Evolutionary conservation across 2,797 vertebrate genomes (phyloP).

Genomic region (Emys orbicularis): DNA sequence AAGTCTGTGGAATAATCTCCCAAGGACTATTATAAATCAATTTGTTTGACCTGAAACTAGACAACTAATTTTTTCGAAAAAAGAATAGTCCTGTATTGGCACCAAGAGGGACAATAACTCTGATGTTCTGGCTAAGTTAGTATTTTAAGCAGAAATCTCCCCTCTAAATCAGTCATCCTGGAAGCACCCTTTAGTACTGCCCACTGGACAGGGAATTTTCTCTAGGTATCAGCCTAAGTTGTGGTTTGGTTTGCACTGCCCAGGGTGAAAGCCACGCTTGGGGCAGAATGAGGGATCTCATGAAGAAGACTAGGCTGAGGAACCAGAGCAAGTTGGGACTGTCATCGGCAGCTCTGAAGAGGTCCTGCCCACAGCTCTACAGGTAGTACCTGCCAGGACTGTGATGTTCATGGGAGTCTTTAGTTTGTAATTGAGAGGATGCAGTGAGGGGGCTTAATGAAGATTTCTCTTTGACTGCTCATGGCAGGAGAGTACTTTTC

Average conservation of each 20-base stretch:
- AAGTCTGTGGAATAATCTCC: background rate
- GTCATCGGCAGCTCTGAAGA: slow-evolving; percentile 85
- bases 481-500: background rate
- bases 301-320: slow-evolving; percentile 83
- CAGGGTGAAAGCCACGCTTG: slow-evolving; percentile 84
- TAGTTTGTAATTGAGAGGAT: background rate
- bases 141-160: background rate
- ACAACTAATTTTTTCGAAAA: background rate
- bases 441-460: background rate
- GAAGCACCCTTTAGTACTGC: background rate
- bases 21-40: background rate
- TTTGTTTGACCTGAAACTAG: background rate
- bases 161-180: background rate
- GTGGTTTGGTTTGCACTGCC: slow-evolving; percentile 67
- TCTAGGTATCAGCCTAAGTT: background rate
- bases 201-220: background rate
- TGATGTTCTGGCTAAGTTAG: background rate
- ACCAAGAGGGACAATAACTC: background rate
- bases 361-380: slow-evolving; percentile 91
- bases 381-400: slow-evolving; percentile 74
- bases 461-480: background rate
- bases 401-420: background rate
- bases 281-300: slow-evolving; percentile 86
- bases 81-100: background rate
- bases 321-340: slow-evolving; percentile 84